Percentiles rank a stretch among this genome's conserved stretches.
Evolutionary conservation across 2,113 vertebrate genomes (phyloP).

Genomic region (Lanius ludovicianus): DNA sequence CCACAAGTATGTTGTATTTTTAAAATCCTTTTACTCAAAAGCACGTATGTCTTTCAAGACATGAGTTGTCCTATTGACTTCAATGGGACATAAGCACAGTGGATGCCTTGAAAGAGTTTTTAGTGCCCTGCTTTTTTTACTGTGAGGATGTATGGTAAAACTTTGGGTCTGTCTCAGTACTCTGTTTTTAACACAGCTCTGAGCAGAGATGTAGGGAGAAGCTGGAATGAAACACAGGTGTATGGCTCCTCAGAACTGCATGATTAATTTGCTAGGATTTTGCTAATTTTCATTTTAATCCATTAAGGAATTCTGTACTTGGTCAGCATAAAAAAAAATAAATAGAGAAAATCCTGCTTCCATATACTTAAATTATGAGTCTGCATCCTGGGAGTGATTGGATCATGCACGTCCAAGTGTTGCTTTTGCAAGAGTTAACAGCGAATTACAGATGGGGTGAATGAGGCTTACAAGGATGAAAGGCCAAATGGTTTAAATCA

Average conservation of each 20-base stretch:
- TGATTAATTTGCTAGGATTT: neutral
- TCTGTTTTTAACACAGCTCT: neutral
- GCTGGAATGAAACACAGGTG: neutral
- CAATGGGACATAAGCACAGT: neutral
- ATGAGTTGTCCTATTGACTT: neutral
- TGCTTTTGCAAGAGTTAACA: neutral
- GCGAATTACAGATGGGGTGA: neutral
- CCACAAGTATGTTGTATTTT: neutral
- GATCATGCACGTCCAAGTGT: neutral
- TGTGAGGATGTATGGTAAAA: neutral
- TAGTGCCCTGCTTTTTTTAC: neutral
- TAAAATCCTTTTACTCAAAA: neutral
- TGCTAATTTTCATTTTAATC: neutral
- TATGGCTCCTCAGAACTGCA: neutral
- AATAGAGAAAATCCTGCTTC: neutral
- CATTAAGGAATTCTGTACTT: neutral
- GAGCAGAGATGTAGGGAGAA: neutral
- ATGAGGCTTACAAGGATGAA: neutral
- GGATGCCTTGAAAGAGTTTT: neutral
- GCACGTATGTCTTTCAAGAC: neutral
- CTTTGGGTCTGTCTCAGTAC: neutral
- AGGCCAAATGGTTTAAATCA: constrained; percentile 17
- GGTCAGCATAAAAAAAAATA: neutral
- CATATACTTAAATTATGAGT: neutral
- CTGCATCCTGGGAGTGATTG: neutral